These are phyloP conservation scores for Hipparchia semele DNA, from an alignment of 2,888 invertebrate genomes.

Conservation along the genomic window DNA sequence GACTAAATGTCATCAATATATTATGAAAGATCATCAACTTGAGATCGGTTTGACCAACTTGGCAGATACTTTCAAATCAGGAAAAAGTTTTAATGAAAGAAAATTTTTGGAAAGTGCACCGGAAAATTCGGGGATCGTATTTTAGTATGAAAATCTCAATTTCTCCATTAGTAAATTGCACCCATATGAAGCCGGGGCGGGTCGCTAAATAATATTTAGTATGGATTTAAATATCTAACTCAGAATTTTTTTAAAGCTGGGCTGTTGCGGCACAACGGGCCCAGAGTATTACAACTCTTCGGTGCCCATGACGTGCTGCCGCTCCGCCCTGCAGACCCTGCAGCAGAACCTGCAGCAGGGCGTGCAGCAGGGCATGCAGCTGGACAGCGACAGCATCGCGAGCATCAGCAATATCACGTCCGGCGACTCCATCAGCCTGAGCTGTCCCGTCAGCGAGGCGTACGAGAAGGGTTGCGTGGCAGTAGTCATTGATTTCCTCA, in stretches of 20 bases:
- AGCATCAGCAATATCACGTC: background rate
- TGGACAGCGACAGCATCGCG: background rate
- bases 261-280: slow-evolving; percentile 79
- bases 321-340: background rate
- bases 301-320: slow-evolving; percentile 22
- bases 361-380: background rate
- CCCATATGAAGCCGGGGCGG: too few relatives aligned
- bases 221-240: too few relatives aligned
- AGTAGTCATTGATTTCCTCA: background rate
- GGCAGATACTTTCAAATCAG: too few relatives aligned
- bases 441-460: background rate
- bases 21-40: too few relatives aligned
- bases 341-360: slow-evolving; percentile 6
- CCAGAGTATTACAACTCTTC: slow-evolving; percentile 54
- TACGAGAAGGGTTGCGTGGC: slow-evolving; percentile 13
- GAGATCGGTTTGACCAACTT: too few relatives aligned
- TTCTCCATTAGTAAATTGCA: too few relatives aligned
- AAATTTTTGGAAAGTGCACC: too few relatives aligned
- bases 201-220: too few relatives aligned
- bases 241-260: slow-evolving; percentile 56
- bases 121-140: too few relatives aligned
- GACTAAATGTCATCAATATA: too few relatives aligned
- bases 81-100: too few relatives aligned
- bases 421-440: background rate
- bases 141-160: too few relatives aligned